Evolutionary conservation across 2,113 vertebrate species (phyloP).

Genomic region (Uropsilus gracilis): DNA sequence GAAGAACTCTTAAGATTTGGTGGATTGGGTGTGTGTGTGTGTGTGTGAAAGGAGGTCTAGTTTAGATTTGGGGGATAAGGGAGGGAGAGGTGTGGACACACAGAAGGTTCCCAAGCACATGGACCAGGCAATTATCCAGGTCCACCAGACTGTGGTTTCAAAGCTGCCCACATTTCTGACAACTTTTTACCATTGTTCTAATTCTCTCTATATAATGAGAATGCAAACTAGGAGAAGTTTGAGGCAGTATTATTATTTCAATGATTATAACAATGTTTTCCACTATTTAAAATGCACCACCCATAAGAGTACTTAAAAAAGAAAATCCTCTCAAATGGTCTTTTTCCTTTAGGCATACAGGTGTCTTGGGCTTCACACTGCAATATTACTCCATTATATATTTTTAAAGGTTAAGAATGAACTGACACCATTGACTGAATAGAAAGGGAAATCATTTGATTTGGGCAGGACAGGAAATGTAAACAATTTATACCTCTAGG

Average conservation of each 20-base stretch:
- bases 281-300: not conserved
- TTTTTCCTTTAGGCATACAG: not conserved
- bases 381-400: not conserved
- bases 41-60: not conserved
- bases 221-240: not conserved
- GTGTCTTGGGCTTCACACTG: not conserved
- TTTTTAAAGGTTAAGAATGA: not conserved
- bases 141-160: not conserved
- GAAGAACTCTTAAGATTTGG: not conserved
- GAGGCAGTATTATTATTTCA: not conserved
- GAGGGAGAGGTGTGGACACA: too few relatives aligned
- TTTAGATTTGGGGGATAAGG: too few relatives aligned
- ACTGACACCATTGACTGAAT: not conserved
- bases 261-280: not conserved
- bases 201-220: not conserved
- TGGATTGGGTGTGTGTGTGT: not conserved
- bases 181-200: not conserved
- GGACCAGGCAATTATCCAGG: not conserved
- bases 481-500: not conserved
- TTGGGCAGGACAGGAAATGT: not conserved
- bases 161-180: not conserved
- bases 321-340: not conserved
- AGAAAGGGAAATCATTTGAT: not conserved
- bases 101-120: too few relatives aligned
- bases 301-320: not conserved